Percentiles rank a stretch among this genome's conserved stretches.
Evolutionary conservation across 2,113 vertebrate genomes (phyloP).

Genomic region (Calonectris borealis): DNA sequence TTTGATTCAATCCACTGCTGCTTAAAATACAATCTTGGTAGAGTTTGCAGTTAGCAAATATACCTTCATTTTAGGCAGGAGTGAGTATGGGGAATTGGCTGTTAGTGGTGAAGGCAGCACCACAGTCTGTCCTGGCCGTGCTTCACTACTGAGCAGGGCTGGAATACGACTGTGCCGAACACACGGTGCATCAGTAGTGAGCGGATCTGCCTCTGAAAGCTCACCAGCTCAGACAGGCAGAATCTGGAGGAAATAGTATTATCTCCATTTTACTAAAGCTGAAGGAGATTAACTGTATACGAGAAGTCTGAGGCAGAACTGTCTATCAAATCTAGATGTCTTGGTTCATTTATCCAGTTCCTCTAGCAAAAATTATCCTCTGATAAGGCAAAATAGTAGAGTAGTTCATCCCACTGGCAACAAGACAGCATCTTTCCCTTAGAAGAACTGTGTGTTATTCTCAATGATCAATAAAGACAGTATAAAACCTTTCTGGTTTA

Average conservation of each 20-base stretch:
- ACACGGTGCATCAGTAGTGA: accelerated
- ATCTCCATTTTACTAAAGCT: conserved; percentile 7
- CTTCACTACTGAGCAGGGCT: not conserved
- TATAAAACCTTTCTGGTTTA: not conserved
- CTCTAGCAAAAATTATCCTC: not conserved
- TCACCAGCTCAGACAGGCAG: not conserved
- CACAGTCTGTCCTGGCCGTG: accelerated
- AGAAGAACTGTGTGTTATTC: not conserved
- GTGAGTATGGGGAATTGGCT: not conserved
- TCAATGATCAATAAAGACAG: not conserved
- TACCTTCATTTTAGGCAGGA: not conserved
- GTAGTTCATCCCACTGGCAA: not conserved
- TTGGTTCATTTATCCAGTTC: not conserved
- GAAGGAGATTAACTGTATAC: not conserved
- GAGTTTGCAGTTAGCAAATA: not conserved
- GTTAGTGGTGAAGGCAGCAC: not conserved
- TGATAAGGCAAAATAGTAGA: not conserved
- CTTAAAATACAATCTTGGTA: conserved; percentile 28
- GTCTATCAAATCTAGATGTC: not conserved
- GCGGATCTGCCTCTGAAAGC: not conserved
- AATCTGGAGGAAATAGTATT: not conserved
- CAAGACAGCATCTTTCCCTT: not conserved
- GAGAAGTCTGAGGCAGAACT: not conserved
- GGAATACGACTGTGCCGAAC: not conserved
- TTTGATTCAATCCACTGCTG: not conserved